Conservation (phyloP, 2,113 vertebrate species). For the Myotis lucifugus region DNA sequence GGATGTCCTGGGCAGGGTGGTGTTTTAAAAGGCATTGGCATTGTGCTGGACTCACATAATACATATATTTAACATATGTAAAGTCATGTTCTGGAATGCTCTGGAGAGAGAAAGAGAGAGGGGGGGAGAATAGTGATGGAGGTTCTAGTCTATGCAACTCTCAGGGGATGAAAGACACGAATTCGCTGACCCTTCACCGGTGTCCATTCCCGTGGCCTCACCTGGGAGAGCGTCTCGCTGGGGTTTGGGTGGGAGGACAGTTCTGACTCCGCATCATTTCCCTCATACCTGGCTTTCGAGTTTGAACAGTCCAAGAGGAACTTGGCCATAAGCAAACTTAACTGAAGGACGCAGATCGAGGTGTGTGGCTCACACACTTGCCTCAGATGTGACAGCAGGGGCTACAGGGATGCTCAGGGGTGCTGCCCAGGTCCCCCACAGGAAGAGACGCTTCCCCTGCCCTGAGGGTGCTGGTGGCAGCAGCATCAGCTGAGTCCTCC, state of each 20-base stretch:
- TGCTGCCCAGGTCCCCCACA: background rate
- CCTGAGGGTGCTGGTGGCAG: background rate
- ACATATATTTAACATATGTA: background rate
- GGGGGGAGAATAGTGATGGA: no score
- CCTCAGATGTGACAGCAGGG: no score
- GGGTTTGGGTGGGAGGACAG: background rate
- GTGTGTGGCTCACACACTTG: fast-evolving
- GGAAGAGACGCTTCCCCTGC: background rate
- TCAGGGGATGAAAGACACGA: no score
- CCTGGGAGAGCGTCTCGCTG: fast-evolving
- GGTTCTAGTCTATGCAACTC: no score
- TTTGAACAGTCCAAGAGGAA: background rate
- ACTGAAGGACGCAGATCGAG: no score
- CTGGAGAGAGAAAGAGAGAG: background rate
- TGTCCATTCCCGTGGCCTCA: background rate
- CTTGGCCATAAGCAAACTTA: fast-evolving
- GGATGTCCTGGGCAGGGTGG: background rate
- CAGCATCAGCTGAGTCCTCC: background rate
- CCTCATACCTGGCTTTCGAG: background rate
- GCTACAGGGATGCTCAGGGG: fast-evolving
- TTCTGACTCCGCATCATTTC: fast-evolving
- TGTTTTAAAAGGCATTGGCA: background rate
- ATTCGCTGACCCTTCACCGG: background rate
- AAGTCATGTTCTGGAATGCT: background rate
- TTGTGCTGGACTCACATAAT: background rate